phyloP scores from a whole-genome alignment of 2,113 vertebrate genomes.

The Pagrus major region DNA sequence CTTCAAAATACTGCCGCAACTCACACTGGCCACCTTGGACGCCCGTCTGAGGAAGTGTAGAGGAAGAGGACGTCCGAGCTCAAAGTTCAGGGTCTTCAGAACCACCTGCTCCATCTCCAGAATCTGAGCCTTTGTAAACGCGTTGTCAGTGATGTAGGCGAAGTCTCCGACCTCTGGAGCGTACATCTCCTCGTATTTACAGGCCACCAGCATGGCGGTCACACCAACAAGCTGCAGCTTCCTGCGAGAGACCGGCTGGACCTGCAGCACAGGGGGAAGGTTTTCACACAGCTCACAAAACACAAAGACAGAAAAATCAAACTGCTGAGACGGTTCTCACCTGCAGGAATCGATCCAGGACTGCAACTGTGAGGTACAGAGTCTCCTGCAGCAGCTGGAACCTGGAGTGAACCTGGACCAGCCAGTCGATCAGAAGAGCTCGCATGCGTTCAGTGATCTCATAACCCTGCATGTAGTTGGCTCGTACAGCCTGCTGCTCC shows the following conservation, averaged over 20 bases:
- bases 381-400: conserved; percentile 96
- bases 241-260: conserved; percentile 87
- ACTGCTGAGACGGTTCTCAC: conserved; percentile 50
- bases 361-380: conserved; percentile 91
- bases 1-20: not conserved
- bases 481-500: conserved; percentile 86
- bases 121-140: conserved; percentile 89
- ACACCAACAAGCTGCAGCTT: conserved; percentile 94
- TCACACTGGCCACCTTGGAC: conserved; percentile 91
- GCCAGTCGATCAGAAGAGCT: conserved; percentile 94
- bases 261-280: conserved; percentile 72
- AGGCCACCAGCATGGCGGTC: conserved; percentile 91
- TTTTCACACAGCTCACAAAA: not conserved
- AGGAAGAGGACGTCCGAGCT: conserved; percentile 92
- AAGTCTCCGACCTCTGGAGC: conserved; percentile 91
- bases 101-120: conserved; percentile 91
- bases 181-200: conserved; percentile 95
- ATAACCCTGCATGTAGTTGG: conserved; percentile 88
- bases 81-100: conserved; percentile 87
- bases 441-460: conserved; percentile 91
- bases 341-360: conserved; percentile 95
- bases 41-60: conserved; percentile 94
- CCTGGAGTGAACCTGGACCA: conserved; percentile 94
- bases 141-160: conserved; percentile 93
- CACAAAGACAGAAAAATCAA: too few relatives aligned